Percentiles rank a stretch among this genome's conserved stretches.
phyloP scores from a whole-genome alignment of 2,888 invertebrate genomes.

The Ommatoiulus sabulosus region DNA sequence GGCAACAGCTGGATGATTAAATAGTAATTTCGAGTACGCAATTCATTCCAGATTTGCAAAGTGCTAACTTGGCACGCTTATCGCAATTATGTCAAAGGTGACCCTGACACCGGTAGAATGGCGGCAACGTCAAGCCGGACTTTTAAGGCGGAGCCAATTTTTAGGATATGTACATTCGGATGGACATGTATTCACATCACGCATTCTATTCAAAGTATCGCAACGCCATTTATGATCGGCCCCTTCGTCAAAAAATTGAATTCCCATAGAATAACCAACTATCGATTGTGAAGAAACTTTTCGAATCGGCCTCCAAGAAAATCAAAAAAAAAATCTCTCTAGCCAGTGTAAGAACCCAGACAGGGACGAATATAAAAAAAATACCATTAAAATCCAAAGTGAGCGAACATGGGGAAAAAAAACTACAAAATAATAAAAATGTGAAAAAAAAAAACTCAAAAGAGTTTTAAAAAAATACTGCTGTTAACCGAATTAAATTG shows the following conservation, averaged over 20 bases:
- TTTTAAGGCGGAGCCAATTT: no score
- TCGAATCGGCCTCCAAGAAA: constrained; percentile 8
- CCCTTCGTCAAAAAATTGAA: background rate
- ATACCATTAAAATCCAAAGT: constrained; percentile 15
- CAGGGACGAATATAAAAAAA: background rate
- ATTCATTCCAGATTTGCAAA: no score
- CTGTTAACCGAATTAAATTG: background rate
- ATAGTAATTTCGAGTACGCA: no score
- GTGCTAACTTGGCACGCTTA: no score
- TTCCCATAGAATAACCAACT: background rate
- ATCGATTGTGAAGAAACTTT: constrained; percentile 25
- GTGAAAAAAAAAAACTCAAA: background rate
- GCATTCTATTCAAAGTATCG: background rate
- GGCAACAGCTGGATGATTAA: no score
- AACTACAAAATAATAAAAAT: background rate
- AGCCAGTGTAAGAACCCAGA: background rate
- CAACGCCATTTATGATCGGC: background rate
- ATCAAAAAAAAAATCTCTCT: background rate
- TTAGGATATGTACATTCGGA: no score
- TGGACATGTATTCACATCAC: no score
- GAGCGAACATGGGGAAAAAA: constrained; percentile 20
- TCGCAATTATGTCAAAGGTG: no score
- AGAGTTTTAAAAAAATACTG: background rate
- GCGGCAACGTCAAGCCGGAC: no score
- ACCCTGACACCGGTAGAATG: no score